These are phyloP conservation scores for Cydia fagiglandana DNA, from an alignment of 1,140 invertebrate genomes.

Conservation along the genomic window DNA sequence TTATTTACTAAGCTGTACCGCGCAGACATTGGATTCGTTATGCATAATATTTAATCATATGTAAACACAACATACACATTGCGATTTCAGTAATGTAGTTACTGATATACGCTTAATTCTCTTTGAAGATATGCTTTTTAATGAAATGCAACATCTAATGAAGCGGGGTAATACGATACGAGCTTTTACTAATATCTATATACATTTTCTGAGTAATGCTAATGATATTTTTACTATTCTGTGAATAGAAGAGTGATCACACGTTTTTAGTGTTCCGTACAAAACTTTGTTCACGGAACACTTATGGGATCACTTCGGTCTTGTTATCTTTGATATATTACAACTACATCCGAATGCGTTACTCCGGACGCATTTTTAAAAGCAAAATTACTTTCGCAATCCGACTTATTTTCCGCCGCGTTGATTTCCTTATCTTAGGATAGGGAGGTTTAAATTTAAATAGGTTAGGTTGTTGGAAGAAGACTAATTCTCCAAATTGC, in stretches of 20 bases:
- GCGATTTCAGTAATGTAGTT: neutral
- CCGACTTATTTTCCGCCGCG: neutral
- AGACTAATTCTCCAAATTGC: constrained; percentile 28
- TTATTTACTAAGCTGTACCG: constrained; percentile 9
- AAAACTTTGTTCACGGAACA: too few species aligned
- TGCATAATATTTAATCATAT: neutral
- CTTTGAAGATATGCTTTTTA: neutral
- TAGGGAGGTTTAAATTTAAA: neutral
- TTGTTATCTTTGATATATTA: too few species aligned
- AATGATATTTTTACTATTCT: too few species aligned
- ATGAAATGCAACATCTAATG: neutral
- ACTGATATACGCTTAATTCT: neutral
- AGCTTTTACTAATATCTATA: neutral
- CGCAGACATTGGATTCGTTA: constrained; percentile 13
- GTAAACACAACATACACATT: neutral
- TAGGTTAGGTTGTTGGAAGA: neutral
- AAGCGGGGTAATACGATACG: neutral
- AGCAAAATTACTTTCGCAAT: too few species aligned
- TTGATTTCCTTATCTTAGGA: neutral
- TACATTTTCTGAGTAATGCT: too few species aligned
- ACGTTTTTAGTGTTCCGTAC: too few species aligned
- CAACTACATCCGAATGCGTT: too few species aligned
- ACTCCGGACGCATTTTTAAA: too few species aligned
- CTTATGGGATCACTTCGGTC: too few species aligned
- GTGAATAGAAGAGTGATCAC: too few species aligned